Percentiles rank a stretch among this genome's conserved stretches.
Conservation (phyloP, 2,113 vertebrate species). For the Lates calcarifer region DNA sequence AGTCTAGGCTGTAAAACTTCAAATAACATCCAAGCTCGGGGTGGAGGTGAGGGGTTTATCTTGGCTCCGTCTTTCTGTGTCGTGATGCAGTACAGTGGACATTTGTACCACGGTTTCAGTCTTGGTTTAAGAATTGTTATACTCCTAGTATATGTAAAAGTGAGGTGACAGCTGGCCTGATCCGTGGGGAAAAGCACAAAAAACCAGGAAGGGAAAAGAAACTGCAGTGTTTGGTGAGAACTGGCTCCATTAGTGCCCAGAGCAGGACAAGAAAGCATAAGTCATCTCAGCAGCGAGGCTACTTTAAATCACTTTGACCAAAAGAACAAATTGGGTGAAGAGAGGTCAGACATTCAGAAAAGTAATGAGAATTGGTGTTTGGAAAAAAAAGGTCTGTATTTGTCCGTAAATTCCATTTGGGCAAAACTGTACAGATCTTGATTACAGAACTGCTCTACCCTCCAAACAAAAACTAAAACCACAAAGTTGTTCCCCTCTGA, state of each 20-base stretch:
- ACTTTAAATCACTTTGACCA: neutral
- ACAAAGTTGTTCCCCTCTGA: neutral
- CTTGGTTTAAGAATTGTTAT: too few species aligned
- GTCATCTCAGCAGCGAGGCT: neutral
- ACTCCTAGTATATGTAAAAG: neutral
- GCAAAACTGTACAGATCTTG: too few species aligned
- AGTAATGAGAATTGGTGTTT: neutral
- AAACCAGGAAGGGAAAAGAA: neutral
- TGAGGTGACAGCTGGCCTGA: constrained; percentile 87
- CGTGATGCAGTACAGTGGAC: too few species aligned
- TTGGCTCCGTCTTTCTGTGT: too few species aligned
- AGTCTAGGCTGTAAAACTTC: too few species aligned
- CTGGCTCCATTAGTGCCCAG: neutral
- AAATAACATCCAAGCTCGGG: too few species aligned
- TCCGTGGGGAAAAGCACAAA: constrained; percentile 82
- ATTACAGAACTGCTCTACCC: too few species aligned
- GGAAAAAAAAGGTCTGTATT: too few species aligned
- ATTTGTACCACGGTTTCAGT: too few species aligned
- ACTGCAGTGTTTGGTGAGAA: constrained; percentile 38
- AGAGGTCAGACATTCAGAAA: neutral
- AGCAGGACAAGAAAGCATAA: neutral
- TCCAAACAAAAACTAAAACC: neutral
- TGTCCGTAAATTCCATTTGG: too few species aligned
- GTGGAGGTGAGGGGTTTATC: too few species aligned
- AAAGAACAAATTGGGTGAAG: neutral